Percentiles rank a stretch among this genome's conserved stretches.
Evolutionary conservation across 2,797 vertebrate species (phyloP).

Genomic region (Platalea minor): DNA sequence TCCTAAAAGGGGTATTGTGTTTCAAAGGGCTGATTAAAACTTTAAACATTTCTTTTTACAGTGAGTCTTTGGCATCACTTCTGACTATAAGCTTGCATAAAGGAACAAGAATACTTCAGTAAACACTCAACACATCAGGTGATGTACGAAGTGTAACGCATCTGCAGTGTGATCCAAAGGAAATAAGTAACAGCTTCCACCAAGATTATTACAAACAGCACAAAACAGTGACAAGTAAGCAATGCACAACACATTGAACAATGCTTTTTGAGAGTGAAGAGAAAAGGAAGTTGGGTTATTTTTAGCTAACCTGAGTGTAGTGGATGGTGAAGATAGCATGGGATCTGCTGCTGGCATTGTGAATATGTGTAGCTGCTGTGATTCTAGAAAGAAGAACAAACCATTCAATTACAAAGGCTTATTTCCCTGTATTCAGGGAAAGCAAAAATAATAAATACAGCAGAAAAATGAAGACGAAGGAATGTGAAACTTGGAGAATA

Average conservation of each 20-base stretch:
- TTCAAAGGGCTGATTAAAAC: neutral
- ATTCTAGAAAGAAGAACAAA: slow-evolving; percentile 77
- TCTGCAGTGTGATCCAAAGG: slow-evolving; percentile 13
- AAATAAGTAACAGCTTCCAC: slow-evolving; percentile 26
- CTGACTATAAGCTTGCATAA: neutral
- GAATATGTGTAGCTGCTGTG: slow-evolving; percentile 94
- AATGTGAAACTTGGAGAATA: neutral
- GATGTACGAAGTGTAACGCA: neutral
- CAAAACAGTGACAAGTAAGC: slow-evolving; percentile 3
- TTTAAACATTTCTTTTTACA: neutral
- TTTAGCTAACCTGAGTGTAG: slow-evolving; percentile 88
- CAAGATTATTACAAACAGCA: neutral
- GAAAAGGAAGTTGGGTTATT: slow-evolving; percentile 7
- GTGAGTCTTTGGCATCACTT: neutral
- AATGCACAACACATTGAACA: neutral
- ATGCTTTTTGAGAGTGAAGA: neutral
- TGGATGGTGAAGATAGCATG: slow-evolving; percentile 98
- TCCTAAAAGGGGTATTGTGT: neutral
- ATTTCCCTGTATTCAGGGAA: neutral
- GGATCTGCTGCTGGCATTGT: slow-evolving; percentile 97
- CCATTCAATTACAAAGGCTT: neutral
- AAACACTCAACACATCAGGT: neutral
- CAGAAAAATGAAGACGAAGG: neutral
- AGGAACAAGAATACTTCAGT: neutral
- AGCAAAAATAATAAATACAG: neutral